Percentiles rank a stretch among this genome's conserved stretches.
Evolutionary conservation across 2,113 vertebrate species (phyloP).

Genomic region (Perca schrenkii): DNA sequence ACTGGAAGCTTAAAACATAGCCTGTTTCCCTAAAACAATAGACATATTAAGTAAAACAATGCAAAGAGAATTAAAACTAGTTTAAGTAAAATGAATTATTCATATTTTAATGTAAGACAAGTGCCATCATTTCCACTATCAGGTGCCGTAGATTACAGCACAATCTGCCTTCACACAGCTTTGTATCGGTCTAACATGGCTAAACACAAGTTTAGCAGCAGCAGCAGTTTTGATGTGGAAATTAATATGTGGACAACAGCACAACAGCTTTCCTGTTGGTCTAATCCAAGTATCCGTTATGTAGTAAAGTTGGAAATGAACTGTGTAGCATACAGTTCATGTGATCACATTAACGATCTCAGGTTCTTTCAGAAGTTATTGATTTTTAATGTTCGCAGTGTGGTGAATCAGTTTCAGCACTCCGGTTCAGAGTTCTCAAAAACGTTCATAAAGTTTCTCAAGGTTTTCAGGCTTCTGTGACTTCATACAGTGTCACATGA

Average conservation of each 20-base stretch:
- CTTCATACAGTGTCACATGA: not conserved
- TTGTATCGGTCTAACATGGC: not conserved
- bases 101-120: not conserved
- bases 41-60: not conserved
- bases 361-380: not conserved
- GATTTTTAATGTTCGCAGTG: not conserved
- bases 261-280: not conserved
- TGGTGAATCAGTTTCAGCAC: not conserved
- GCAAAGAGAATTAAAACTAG: not conserved
- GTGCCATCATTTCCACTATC: not conserved
- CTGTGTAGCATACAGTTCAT: not conserved
- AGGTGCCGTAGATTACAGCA: not conserved
- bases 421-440: conserved; percentile 34
- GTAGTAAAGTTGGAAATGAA: not conserved
- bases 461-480: conserved; percentile 17
- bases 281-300: not conserved
- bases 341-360: not conserved
- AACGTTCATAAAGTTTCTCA: conserved; percentile 4
- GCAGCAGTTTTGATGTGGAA: not conserved
- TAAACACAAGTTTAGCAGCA: not conserved
- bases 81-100: not conserved
- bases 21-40: not conserved
- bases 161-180: not conserved
- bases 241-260: not conserved
- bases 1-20: not conserved